phyloP scores from a whole-genome alignment of 2,797 vertebrate species.

The Ctenopoma kingsleyae region DNA sequence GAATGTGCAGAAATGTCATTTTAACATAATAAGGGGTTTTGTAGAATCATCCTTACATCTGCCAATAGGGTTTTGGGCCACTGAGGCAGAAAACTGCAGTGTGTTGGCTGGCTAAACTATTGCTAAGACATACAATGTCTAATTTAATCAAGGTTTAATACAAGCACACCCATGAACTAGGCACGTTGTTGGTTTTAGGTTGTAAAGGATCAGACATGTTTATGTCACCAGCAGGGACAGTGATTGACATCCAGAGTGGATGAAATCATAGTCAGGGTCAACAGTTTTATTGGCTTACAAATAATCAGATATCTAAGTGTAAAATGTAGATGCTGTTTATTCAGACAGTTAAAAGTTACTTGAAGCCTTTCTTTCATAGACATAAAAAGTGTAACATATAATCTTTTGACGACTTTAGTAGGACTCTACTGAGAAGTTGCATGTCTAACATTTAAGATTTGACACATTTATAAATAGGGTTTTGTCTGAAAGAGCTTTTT shows the following conservation, averaged over 20 bases:
- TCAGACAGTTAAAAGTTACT: constrained; percentile 43
- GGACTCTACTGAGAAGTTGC: constrained; percentile 43
- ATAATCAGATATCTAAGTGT: constrained; percentile 14
- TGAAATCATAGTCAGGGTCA: constrained; percentile 2
- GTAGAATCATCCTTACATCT: constrained; percentile 11
- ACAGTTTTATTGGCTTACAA: background rate
- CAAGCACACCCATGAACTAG: background rate
- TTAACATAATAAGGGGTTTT: constrained; percentile 32
- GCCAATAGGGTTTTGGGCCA: constrained; percentile 23
- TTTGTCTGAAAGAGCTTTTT: constrained; percentile 56
- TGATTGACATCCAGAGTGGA: constrained; percentile 9
- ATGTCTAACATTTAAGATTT: constrained; percentile 62
- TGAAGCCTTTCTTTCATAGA: constrained; percentile 36
- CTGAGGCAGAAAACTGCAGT: constrained; percentile 36
- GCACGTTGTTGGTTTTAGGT: constrained; percentile 27
- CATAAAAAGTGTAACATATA: constrained; percentile 56
- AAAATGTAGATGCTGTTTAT: constrained; percentile 20
- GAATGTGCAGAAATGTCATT: constrained; percentile 1
- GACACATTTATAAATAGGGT: constrained; percentile 80
- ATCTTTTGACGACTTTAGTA: constrained; percentile 53
- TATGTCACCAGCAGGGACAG: background rate
- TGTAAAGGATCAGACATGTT: constrained; percentile 23
- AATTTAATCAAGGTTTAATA: constrained; percentile 16
- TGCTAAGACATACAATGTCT: constrained; percentile 17
- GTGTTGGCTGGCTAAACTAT: constrained; percentile 31